A percentile compares a stretch with the other conserved stretches of the same genome.
These are phyloP conservation scores for Leptodactylus fallax DNA, from an alignment of 2,797 vertebrate species.

Conservation along the genomic window DNA sequence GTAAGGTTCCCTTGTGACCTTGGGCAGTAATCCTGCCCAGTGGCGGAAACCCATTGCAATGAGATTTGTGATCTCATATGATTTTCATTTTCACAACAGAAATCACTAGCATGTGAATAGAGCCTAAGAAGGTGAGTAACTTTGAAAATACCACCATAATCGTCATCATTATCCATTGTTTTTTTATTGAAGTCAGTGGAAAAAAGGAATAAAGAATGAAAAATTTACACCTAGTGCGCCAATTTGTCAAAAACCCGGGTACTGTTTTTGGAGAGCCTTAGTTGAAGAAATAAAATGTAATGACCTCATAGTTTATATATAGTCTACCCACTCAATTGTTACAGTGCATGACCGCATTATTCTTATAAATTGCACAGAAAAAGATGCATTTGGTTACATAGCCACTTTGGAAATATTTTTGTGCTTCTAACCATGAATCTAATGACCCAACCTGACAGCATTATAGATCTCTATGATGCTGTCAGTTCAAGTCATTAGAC, in stretches of 20 bases:
- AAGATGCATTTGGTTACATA: not conserved
- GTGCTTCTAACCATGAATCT: too few relatives aligned
- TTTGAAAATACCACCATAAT: too few relatives aligned
- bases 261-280: not conserved
- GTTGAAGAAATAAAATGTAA: not conserved
- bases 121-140: too few relatives aligned
- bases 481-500: too few relatives aligned
- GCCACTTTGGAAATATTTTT: not conserved
- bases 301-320: not conserved
- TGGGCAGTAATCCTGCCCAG: too few relatives aligned
- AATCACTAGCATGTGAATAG: too few relatives aligned
- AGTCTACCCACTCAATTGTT: not conserved
- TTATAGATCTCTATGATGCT: too few relatives aligned
- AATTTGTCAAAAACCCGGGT: not conserved
- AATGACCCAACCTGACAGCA: too few relatives aligned
- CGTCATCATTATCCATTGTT: not conserved
- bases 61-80: too few relatives aligned
- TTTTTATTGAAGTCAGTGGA: not conserved
- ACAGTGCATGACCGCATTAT: not conserved
- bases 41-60: too few relatives aligned
- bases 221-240: not conserved
- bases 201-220: not conserved
- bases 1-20: too few relatives aligned
- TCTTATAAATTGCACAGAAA: not conserved
- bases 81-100: too few relatives aligned